These are phyloP conservation scores for Andrena bicolor DNA, from an alignment of 2,888 invertebrate species.

Conservation along the genomic window DNA sequence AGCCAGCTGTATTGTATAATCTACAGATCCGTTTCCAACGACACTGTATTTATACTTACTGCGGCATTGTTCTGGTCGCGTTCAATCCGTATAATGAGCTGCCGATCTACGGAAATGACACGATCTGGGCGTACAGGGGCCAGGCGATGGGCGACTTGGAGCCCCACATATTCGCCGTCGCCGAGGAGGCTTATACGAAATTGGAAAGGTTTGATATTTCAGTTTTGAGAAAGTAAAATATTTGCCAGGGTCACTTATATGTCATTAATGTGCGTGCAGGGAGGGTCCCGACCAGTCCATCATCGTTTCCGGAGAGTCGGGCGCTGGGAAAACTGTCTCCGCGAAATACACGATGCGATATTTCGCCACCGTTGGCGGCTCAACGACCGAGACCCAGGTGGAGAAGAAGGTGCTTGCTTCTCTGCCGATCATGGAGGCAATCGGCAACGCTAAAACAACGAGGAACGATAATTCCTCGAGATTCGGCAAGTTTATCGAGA, in stretches of 20 bases:
- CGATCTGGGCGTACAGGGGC: slow-evolving; percentile 97
- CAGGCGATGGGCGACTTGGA: slow-evolving; percentile 98
- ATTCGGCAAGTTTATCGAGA: slow-evolving; percentile 98
- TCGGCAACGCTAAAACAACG: slow-evolving; percentile 99
- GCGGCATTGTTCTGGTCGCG: slow-evolving; percentile 99
- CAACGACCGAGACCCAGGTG: slow-evolving; percentile 94
- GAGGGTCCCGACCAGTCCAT: slow-evolving; percentile 91
- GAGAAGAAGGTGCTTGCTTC: slow-evolving; percentile 98
- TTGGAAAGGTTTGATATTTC: slow-evolving; percentile 89
- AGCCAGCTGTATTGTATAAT: slow-evolving; percentile 98
- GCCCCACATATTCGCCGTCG: slow-evolving; percentile 99
- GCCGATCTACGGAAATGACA: slow-evolving; percentile 97
- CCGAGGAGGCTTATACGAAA: slow-evolving; percentile 99
- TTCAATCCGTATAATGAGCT: slow-evolving; percentile 99
- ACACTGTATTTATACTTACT: slow-evolving; percentile 98
- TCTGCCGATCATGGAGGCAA: slow-evolving; percentile 99
- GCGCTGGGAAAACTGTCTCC: slow-evolving; percentile 99
- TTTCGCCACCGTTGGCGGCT: slow-evolving; percentile 98
- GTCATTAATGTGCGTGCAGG: slow-evolving; percentile 69
- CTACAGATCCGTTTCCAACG: slow-evolving; percentile 97
- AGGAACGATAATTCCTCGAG: slow-evolving; percentile 99
- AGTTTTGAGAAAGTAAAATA: background rate
- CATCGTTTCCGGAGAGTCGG: slow-evolving; percentile 98
- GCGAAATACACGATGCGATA: slow-evolving; percentile 99
- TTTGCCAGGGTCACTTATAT: background rate